Evolutionary conservation across 2,797 vertebrate species (phyloP).

Genomic region (Gila robusta): DNA sequence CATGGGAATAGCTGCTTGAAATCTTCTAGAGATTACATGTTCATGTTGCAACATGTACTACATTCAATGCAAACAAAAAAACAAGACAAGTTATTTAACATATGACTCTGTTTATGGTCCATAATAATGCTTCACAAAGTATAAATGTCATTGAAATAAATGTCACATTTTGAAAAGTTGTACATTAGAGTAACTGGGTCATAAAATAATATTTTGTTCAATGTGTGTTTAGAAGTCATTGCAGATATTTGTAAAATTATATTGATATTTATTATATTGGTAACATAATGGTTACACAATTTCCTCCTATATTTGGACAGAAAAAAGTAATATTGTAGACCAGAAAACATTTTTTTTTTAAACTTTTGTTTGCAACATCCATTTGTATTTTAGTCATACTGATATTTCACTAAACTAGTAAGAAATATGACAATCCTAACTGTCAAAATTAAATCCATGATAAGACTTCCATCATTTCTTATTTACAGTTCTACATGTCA

Average conservation of each 20-base stretch:
- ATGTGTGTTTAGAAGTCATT: neutral
- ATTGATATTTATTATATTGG: neutral
- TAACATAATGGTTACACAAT: neutral
- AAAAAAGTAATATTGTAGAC: neutral
- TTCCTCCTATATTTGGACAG: neutral
- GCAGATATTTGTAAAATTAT: neutral
- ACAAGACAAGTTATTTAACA: neutral
- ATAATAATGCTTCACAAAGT: neutral
- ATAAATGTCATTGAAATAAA: neutral
- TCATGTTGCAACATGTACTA: neutral
- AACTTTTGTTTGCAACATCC: neutral
- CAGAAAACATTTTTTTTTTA: neutral
- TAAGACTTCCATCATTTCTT: too few relatives aligned
- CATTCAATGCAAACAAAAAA: neutral
- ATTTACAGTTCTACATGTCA: neutral
- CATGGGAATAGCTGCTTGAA: neutral
- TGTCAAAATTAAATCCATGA: neutral
- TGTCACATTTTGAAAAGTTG: neutral
- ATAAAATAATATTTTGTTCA: neutral
- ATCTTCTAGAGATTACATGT: neutral
- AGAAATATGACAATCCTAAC: neutral
- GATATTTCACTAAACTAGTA: neutral
- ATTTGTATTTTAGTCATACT: neutral
- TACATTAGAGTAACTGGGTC: neutral
- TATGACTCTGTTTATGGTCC: neutral